phyloP scores from a whole-genome alignment of 2,888 invertebrate genomes.

The Tigriopus californicus region DNA sequence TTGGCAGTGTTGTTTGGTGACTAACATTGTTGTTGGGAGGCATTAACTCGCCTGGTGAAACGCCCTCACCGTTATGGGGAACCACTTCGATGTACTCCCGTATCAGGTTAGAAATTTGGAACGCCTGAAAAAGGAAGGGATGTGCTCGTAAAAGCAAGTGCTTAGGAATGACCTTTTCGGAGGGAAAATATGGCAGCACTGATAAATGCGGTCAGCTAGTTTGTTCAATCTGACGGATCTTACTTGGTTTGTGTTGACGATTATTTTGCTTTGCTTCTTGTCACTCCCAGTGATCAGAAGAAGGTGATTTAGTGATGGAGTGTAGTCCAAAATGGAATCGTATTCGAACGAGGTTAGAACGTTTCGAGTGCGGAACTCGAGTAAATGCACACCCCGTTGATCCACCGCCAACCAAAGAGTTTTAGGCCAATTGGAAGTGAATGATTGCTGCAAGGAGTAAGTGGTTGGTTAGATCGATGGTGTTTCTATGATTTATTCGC shows the following conservation, averaged over 20 bases:
- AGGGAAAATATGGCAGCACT: neutral
- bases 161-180: neutral
- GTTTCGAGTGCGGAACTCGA: constrained; percentile 69
- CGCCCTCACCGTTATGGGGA: neutral
- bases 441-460: constrained; percentile 55
- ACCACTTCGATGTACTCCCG: constrained; percentile 63
- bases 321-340: constrained; percentile 68
- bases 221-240: constrained; percentile 18
- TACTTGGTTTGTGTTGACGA: constrained; percentile 77
- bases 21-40: neutral
- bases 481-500: neutral
- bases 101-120: constrained; percentile 77
- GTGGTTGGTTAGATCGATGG: neutral
- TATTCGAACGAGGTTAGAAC: constrained; percentile 81
- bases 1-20: too few relatives aligned
- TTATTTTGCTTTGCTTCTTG: constrained; percentile 76
- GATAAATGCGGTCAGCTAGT: neutral
- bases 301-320: constrained; percentile 72
- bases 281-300: constrained; percentile 65
- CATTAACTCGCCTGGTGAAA: neutral
- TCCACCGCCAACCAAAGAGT: constrained; percentile 81
- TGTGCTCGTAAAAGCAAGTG: neutral
- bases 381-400: constrained; percentile 69
- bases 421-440: constrained; percentile 87
- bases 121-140: constrained; percentile 42